Evolutionary conservation across 2,888 invertebrate species (phyloP).

Genomic region (Harpalus rufipes): DNA sequence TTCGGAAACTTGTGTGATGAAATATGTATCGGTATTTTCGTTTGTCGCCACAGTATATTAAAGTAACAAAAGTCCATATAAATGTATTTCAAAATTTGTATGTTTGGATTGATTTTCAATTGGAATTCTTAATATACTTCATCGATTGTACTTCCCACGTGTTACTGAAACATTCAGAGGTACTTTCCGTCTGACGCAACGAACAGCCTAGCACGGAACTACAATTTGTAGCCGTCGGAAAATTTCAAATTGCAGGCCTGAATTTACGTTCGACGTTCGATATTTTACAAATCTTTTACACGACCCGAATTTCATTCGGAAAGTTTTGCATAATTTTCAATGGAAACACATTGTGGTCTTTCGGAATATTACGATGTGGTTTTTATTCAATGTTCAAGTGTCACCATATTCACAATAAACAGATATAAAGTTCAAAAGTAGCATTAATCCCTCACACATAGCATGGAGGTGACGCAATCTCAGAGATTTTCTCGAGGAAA

Average conservation of each 20-base stretch:
- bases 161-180: slow-evolving; percentile 49
- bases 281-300: slow-evolving; percentile 25
- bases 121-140: slow-evolving; percentile 35
- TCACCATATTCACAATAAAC: too few relatives aligned
- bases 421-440: too few relatives aligned
- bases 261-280: slow-evolving; percentile 13
- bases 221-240: slow-evolving; percentile 40
- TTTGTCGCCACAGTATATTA: slow-evolving; percentile 17
- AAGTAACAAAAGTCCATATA: slow-evolving; percentile 25
- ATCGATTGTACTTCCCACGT: slow-evolving; percentile 52
- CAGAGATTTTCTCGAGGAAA: too few relatives aligned
- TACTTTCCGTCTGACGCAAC: slow-evolving; percentile 35
- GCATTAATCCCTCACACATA: too few relatives aligned
- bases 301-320: not conserved
- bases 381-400: too few relatives aligned
- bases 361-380: too few relatives aligned
- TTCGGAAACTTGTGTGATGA: not conserved
- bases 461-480: too few relatives aligned
- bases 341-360: not conserved
- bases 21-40: slow-evolving; percentile 2
- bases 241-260: slow-evolving; percentile 38
- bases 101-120: slow-evolving; percentile 41
- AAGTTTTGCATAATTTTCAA: not conserved
- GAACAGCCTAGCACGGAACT: slow-evolving; percentile 42
- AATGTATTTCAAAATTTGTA: slow-evolving; percentile 24